Conservation (phyloP, 2,113 vertebrate genomes). For the Rhombomys opimus region DNA sequence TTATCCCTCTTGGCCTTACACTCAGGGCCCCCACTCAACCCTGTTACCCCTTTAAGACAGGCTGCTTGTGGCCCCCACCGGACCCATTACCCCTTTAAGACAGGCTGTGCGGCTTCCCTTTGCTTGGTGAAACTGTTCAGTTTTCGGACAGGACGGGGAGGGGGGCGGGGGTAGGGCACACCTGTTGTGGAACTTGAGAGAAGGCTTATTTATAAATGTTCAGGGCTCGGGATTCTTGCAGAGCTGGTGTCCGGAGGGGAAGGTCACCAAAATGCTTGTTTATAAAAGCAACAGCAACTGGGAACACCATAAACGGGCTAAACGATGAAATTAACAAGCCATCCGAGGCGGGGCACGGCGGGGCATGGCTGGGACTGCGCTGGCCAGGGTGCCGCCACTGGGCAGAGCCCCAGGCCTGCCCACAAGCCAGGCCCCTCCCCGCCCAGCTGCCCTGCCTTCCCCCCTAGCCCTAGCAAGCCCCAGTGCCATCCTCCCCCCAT, state of each 20-base stretch:
- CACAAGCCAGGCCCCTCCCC: conserved; percentile 65
- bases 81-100: conserved; percentile 90
- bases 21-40: conserved; percentile 51
- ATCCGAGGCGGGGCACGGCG: conserved; percentile 88
- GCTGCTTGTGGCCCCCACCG: conserved; percentile 64
- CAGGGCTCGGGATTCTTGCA: conserved; percentile 97
- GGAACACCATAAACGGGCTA: conserved; percentile 95
- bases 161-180: conserved; percentile 97
- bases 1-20: background rate
- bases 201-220: conserved; percentile 99
- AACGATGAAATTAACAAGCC: conserved; percentile 95
- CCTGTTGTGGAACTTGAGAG: conserved; percentile 99
- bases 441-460: conserved; percentile 76
- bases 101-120: conserved; percentile 85
- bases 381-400: background rate
- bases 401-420: conserved; percentile 83
- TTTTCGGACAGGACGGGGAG: conserved; percentile 97
- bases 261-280: conserved; percentile 97
- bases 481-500: background rate
- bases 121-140: conserved; percentile 98
- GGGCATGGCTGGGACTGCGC: conserved; percentile 64
- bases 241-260: conserved; percentile 95
- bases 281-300: conserved; percentile 96
- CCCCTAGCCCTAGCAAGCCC: conserved; percentile 43
- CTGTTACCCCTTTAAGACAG: conserved; percentile 90